Conservation (phyloP, 2,113 vertebrate genomes). For the Myocastor coypus region DNA sequence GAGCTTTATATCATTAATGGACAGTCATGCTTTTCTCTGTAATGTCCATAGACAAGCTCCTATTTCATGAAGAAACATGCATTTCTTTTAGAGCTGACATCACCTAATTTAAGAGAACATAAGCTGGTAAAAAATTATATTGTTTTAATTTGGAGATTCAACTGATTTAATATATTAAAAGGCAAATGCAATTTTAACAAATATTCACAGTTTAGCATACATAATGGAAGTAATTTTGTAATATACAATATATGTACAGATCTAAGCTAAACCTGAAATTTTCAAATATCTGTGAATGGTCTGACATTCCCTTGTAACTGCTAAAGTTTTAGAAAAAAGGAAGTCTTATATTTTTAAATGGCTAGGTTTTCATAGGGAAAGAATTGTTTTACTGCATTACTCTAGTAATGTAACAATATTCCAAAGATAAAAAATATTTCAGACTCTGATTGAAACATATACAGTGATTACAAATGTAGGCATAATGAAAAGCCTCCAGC, state of each 20-base stretch:
- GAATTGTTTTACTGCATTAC: not conserved
- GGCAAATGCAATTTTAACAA: conserved; percentile 45
- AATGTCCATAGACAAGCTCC: not conserved
- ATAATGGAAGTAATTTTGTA: conserved; percentile 1
- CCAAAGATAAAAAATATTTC: not conserved
- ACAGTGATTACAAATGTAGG: not conserved
- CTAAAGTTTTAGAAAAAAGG: conserved; percentile 6
- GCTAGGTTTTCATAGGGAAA: not conserved
- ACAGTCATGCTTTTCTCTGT: conserved; percentile 13
- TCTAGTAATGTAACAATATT: not conserved
- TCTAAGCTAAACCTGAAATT: conserved; percentile 8
- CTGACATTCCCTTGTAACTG: not conserved
- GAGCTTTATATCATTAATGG: conserved; percentile 45
- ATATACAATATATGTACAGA: not conserved
- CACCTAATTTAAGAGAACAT: not conserved
- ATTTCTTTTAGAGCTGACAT: conserved; percentile 30
- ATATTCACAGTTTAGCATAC: not conserved
- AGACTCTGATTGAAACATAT: conserved; percentile 6
- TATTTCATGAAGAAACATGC: not conserved
- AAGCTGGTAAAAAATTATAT: not conserved
- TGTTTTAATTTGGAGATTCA: conserved; percentile 1
- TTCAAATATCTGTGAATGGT: too few relatives aligned
- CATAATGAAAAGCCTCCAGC: not conserved
- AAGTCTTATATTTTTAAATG: not conserved
- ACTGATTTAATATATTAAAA: not conserved